Base-by-base conservation (phyloP, 2,113 vertebrate genomes). In the Spilogale gracilis region DNA sequence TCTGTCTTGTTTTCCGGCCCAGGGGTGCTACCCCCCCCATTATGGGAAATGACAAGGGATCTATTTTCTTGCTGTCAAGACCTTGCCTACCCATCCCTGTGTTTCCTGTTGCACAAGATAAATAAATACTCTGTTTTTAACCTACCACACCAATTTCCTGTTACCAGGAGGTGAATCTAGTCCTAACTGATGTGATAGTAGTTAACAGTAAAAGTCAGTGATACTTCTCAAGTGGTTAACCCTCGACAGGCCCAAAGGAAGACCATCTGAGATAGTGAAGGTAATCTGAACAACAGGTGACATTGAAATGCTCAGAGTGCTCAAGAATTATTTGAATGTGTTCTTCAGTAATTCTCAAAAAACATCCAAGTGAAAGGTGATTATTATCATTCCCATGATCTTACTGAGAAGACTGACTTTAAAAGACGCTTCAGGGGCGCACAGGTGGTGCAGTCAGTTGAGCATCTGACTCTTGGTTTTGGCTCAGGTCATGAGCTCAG, bases 21-120 rank as follows among this genome's bases (percentile, higher is more conserved):
- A 1, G 43, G 14, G 3, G 17, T 27, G 20, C 60, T 38, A 17
- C 12, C 11, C 0, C 9, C 38, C 38, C 38, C 38, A 18, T 1
- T 43, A 20, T 4, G 50, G 27, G 8, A 13, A 71, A 27, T 23
- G 63, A 56, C 3, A 52, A 50, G 58, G 20, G 14, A 0, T 60
- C 16, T 61, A 5, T 11, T 21, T 58, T n/a, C 60, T 69, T 30
- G 7, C 32, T 61, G 21, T 16, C 18, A 20, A 23, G 5, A 30
- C 4, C 6, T 14, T 27, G 27, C 10, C 18, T 54, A 50, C 32
- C 27, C 25, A 16, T 1, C 5, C 54, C 3, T n/a, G n/a, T 17
- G 48, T 8, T 27, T 71, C 30, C 13, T 16, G 4, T 25, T 50
- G 45, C 23, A 38, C 9, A 56, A 54, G 18, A 25, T 50, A 74